Percentiles rank a stretch among this genome's conserved stretches.
Evolutionary conservation across 2,113 vertebrate genomes (phyloP).

Genomic region (Eleginops maclovinus): DNA sequence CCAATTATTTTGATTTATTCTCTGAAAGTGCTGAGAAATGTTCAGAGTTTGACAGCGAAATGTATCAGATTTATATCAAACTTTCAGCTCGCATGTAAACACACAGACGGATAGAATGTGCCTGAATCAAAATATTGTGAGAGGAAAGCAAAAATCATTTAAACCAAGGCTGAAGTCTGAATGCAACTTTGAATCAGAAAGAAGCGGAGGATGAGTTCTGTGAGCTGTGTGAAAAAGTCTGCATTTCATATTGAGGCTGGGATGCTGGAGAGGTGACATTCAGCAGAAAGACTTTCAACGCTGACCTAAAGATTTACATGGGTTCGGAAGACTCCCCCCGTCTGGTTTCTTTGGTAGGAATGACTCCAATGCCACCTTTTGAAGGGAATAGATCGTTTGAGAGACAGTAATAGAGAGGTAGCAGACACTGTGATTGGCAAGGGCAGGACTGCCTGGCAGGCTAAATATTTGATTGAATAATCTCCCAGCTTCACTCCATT

Average conservation of each 20-base stretch:
- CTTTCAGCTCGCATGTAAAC: background rate
- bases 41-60: background rate
- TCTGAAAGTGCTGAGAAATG: background rate
- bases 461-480: slow-evolving; percentile 34
- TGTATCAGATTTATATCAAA: slow-evolving; percentile 14
- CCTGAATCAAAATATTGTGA: background rate
- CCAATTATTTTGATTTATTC: slow-evolving; percentile 29
- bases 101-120: slow-evolving; percentile 2
- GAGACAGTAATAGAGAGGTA: slow-evolving; percentile 28
- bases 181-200: background rate
- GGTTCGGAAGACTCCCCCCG: background rate
- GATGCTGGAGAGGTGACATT: background rate
- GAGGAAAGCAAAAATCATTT: slow-evolving; percentile 5
- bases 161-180: slow-evolving; percentile 3
- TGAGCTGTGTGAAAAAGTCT: slow-evolving; percentile 16
- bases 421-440: slow-evolving; percentile 2
- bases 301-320: background rate
- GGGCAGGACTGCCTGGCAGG: background rate
- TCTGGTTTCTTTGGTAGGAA: background rate
- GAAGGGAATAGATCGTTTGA: background rate
- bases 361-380: background rate
- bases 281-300: background rate
- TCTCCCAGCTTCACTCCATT: background rate
- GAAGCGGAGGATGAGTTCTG: background rate
- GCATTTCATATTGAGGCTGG: slow-evolving; percentile 17